These are phyloP conservation scores for Mormyrus iriodes DNA, from an alignment of 2,113 vertebrate species.

Conservation along the genomic window DNA sequence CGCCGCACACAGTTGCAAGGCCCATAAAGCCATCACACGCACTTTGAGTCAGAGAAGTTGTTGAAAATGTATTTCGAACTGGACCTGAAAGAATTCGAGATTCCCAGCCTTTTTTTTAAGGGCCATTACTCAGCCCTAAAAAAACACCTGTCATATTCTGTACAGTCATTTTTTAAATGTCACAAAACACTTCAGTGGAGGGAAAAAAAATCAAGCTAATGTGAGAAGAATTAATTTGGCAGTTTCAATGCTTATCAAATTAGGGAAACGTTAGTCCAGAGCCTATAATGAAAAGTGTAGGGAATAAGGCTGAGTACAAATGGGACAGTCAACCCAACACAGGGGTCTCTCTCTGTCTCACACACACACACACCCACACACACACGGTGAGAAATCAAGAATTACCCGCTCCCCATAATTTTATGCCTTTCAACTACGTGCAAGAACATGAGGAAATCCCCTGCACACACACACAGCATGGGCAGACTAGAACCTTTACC, in stretches of 20 bases:
- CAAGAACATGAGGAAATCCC: not conserved
- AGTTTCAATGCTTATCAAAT: not conserved
- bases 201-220: not conserved
- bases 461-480: not conserved
- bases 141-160: slow-evolving; percentile 6
- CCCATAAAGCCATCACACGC: not conserved
- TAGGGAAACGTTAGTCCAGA: no score
- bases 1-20: not conserved
- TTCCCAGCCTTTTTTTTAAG: not conserved
- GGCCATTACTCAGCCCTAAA: not conserved
- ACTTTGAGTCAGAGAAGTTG: not conserved
- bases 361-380: not conserved
- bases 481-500: not conserved
- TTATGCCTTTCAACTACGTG: not conserved
- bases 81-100: not conserved
- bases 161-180: slow-evolving; percentile 6
- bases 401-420: not conserved
- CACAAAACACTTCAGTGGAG: not conserved
- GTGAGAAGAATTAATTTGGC: not conserved
- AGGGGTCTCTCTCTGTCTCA: not conserved
- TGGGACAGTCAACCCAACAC: not conserved
- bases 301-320: not conserved
- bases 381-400: not conserved
- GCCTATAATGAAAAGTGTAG: not conserved
- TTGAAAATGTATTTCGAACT: not conserved